Evolutionary conservation across 2,113 vertebrate genomes (phyloP).

Genomic region (Rhabdornis inornatus): DNA sequence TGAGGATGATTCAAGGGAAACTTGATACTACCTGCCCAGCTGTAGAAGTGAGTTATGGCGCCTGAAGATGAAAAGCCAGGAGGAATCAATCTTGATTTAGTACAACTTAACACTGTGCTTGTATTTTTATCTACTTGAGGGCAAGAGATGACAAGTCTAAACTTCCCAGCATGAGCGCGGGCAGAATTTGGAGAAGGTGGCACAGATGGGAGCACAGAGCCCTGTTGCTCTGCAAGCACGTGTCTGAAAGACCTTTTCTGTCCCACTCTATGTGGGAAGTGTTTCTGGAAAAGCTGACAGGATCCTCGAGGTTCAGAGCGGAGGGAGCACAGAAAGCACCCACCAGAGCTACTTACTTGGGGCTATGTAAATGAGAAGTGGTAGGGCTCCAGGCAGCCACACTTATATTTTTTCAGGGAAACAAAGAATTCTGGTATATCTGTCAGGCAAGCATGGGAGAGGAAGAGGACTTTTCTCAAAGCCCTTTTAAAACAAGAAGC

Average conservation of each 20-base stretch:
- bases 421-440: background rate
- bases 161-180: background rate
- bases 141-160: background rate
- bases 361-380: background rate
- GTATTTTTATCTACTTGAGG: constrained; percentile 16
- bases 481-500: background rate
- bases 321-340: background rate
- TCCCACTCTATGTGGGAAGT: constrained; percentile 35
- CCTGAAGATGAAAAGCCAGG: background rate
- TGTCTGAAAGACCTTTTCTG: background rate
- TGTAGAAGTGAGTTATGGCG: background rate
- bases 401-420: background rate
- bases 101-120: background rate
- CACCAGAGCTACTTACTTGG: background rate
- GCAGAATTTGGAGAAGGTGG: background rate
- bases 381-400: background rate
- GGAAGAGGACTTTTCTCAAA: background rate
- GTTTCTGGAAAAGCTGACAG: constrained; percentile 44
- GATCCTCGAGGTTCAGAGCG: background rate
- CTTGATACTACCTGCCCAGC: background rate
- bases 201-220: background rate
- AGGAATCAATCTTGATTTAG: constrained; percentile 32
- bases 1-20: background rate
- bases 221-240: background rate
- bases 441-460: background rate